These are phyloP conservation scores for Prosapia bicincta DNA, from an alignment of 2,888 invertebrate genomes.

Conservation along the genomic window DNA sequence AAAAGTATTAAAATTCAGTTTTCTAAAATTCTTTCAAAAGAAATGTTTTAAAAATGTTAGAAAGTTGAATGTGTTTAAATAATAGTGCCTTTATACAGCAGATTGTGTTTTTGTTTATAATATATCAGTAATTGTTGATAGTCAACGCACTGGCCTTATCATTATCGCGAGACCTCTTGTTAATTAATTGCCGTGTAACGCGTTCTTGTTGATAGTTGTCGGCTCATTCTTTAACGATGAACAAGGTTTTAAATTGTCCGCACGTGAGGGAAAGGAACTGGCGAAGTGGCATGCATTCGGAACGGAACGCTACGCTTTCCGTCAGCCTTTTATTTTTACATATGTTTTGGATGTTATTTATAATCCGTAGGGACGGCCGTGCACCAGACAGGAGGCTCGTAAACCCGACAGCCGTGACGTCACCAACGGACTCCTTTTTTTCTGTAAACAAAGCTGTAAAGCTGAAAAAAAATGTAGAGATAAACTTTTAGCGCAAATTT, in stretches of 20 bases:
- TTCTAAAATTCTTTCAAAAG: too few species aligned
- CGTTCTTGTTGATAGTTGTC: too few species aligned
- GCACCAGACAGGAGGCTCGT: background rate
- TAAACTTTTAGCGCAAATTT: background rate
- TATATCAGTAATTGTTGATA: too few species aligned
- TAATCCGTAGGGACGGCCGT: background rate
- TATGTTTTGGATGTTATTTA: constrained; percentile 2
- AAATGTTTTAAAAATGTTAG: too few species aligned
- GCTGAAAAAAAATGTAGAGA: background rate
- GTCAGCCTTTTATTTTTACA: background rate
- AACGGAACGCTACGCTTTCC: too few species aligned
- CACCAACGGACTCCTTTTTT: background rate
- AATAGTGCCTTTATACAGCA: too few species aligned
- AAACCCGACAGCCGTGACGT: background rate
- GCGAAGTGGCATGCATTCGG: background rate
- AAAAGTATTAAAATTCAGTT: too few species aligned
- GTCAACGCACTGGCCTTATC: too few species aligned
- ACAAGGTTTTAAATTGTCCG: background rate
- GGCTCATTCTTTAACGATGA: background rate
- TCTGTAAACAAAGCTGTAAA: background rate
- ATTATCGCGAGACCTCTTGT: too few species aligned
- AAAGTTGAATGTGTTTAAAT: too few species aligned
- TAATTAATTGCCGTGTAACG: too few species aligned
- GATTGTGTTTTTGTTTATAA: too few species aligned
- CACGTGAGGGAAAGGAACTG: background rate